Base-by-base conservation (phyloP, 2,888 invertebrate genomes). In the Caenorhabditis sulstoni region DNA sequence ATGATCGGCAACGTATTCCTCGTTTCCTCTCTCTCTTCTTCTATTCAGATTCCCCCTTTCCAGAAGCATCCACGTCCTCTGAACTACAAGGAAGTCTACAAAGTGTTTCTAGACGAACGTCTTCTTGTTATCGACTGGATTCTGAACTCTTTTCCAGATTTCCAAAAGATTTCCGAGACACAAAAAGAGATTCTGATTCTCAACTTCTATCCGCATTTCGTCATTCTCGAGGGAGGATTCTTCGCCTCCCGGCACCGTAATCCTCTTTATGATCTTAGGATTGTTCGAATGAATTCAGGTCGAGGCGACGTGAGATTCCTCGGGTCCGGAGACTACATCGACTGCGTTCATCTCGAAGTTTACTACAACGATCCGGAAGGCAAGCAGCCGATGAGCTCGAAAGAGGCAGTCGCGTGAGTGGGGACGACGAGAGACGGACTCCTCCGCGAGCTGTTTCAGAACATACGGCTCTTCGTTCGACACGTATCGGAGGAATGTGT, bases 31-130 rank as follows among this genome's bases (percentile, higher is more conserved):
- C 12, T 9, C 39, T 39, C 12, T 7, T 9, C 12, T 9, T 39
- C n/a, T n/a, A n/a, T n/a, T n/a, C n/a, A n/a, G n/a, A n/a, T n/a
- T n/a, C n/a, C 29, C 29, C 29, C 16, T 39, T 52, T 73, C 37
- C 44, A 65, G 74, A 29, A 4, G 4, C 47, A 53, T 18, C 79
- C 82, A 0, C 64, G 64, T 14, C 65, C 75, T 4, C 44, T 82
- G 3, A 61, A 57, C 29, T 82, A 82, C 61, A 82, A 80, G 58
- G 79, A 82, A 47, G 70, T 74, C 16, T 73, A 74, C 37, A 41
- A 52, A 11, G 55, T 82, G 7, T 61, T 70, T 23, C 22, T 61
- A 39, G 68, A 74, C 39, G 79, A 79, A 23, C 41, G 68, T 23
- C 37, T 58, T 7, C 52, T 76, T 18, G 61, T 79, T 1, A 65